Evolutionary conservation across 2,797 vertebrate species (phyloP).

Genomic region (Hippoglossus hippoglossus): DNA sequence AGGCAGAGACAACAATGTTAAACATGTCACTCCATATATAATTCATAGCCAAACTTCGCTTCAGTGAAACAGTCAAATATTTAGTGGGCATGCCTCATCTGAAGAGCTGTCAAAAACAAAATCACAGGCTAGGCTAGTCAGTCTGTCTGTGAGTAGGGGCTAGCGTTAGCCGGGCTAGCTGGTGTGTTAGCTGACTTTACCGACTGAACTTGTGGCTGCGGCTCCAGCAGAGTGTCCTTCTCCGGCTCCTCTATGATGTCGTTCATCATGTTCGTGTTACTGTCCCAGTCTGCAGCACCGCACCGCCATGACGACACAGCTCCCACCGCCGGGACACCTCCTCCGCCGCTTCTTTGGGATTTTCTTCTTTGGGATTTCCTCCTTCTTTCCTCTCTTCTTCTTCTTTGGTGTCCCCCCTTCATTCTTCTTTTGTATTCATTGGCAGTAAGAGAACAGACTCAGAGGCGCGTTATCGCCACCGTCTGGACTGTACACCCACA

Average conservation of each 20-base stretch:
- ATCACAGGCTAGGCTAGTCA: constrained; percentile 22
- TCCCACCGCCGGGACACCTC: constrained; percentile 2
- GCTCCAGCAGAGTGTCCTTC: constrained; percentile 73
- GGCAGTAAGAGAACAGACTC: not conserved
- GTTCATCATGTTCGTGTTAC: constrained; percentile 78
- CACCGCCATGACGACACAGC: constrained; percentile 48
- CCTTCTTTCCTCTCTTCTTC: not conserved
- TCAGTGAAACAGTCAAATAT: too few relatives aligned
- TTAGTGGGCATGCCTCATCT: not conserved
- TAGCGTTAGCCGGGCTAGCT: constrained; percentile 42
- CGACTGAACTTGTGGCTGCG: constrained; percentile 58
- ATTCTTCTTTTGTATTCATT: not conserved
- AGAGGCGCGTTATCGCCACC: not conserved
- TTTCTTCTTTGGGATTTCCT: not conserved
- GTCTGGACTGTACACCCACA: not conserved
- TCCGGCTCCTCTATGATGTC: constrained; percentile 84
- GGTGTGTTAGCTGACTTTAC: constrained; percentile 60
- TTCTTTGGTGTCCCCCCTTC: not conserved
- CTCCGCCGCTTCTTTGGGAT: not conserved
- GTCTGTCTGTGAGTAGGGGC: constrained; percentile 21
- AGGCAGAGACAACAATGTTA: not conserved
- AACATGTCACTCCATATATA: not conserved
- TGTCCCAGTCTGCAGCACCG: constrained; percentile 62
- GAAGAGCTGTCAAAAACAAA: constrained; percentile 15
- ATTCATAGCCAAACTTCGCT: not conserved